Evolutionary conservation across 1,140 invertebrate species (phyloP), one percentile per base, ranked within the genome.

Genomic region (Frieseomelitta varia): DNA sequence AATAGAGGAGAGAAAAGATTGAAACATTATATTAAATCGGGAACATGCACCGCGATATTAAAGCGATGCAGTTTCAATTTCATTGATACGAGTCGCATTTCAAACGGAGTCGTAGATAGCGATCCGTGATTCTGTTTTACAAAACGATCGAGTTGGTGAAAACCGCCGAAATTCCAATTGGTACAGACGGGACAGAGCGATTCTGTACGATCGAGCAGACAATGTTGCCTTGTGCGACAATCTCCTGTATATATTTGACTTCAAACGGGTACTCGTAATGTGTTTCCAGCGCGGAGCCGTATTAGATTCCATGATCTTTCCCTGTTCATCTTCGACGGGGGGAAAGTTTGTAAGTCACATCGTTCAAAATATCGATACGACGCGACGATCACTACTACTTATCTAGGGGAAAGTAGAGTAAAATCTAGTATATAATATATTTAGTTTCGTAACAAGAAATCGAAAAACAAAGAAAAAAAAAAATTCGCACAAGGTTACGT

Each of bases 221-320:
- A 51, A 63, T 21, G 39, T 27, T 27, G 2, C 21, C 68, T 55
- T 58, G 51, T 6, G 10, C 24, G 6, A 27, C 71, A 19, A 65
- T 65, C 30, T 27, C 21, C 15, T 12, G 51, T 12, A 21, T 1
- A 2, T 4, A 65, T 69, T 71, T 58, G 21, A 3, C 27, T 61
- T 63, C 56, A 79, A 79, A 79, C 39, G 47, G 47, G 3, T 11
- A 14, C 12, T 19, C 15, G 65, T 21, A 30, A 15, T 47, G 39
- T n/a, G 47, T 73, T 84, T 47, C 53, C 56, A 17, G 10, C 47
- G 55, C 34, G 47, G 39, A 34, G 27, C 19, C 34, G 30, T 56
- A 84, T 84, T 65, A 73, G 11, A 39, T 69, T 78, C 34, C n/a
- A 15, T 51, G 39, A 76, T 51, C 55, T 21, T 27, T 14, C 39